Evolutionary conservation across 2,797 vertebrate species (phyloP), one percentile per base, ranked within the genome.

Genomic region (Coregonus suidteri): DNA sequence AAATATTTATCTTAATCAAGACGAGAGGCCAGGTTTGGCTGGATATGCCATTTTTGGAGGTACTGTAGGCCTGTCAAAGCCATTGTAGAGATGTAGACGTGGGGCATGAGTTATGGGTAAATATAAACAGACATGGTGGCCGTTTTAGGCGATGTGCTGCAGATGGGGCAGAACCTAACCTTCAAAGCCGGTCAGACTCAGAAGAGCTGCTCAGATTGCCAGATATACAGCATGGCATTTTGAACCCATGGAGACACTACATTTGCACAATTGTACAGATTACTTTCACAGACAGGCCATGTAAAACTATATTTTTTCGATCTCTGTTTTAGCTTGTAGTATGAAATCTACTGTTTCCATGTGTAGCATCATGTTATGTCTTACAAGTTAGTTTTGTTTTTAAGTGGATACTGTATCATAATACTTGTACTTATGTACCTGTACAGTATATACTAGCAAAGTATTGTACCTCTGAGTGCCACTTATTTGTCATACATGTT

Each of bases 21-120:
- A 79, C 72, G 51, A 79, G 72, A 80, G 30, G 25, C 15, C 4
- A n/a, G 6, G 71, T 73, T 37, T 25, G 14, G n/a, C 11, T 6
- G 20, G 4, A 25, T 79, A 64, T 74, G 35, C 16, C 3, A 14
- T 54, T 20, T 30, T 65, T 9, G n/a, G 6, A 18, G 18, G 31
- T 53, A 4, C 35, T n/a, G 6, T 56, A 30, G 54, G n/a, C 68
- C 66, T 71, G 67, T 71, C 41, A 34, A 30, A 75, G 65, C 52
- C 51, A 54, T 74, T 68, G 62, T 54, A 6, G 59, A 65, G 35
- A 68, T 68, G 62, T 54, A 13, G 59, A 65, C 11, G 59, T 47
- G 41, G n/a, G 64, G 14, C 53, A 31, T 20, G 52, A 47, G 3
- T 20, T 74, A 7, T 65, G 16, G 41, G 37, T 64, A 71, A 65